Evolutionary conservation across 2,797 vertebrate species (phyloP).

Genomic region (Tenualosa thibaudeaui): DNA sequence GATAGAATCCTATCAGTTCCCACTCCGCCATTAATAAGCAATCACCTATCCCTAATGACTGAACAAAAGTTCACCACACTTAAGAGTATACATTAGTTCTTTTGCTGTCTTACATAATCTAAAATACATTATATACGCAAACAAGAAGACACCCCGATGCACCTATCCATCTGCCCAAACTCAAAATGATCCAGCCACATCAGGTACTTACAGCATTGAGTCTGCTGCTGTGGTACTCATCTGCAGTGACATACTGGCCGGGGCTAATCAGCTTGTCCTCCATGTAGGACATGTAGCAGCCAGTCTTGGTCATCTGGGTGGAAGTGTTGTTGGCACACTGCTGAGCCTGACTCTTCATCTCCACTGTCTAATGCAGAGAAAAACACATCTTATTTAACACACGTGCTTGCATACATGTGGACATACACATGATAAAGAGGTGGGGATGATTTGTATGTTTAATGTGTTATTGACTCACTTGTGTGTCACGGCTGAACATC

Average conservation of each 20-base stretch:
- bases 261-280: constrained; percentile 82
- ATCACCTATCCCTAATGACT: no score
- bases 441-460: background rate
- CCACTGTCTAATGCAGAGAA: constrained; percentile 62
- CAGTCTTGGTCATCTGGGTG: constrained; percentile 88
- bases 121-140: background rate
- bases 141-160: background rate
- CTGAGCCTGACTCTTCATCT: constrained; percentile 70
- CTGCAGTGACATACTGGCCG: constrained; percentile 80
- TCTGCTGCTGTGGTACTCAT: constrained; percentile 73
- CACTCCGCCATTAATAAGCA: no score
- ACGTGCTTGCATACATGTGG: background rate
- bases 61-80: no score
- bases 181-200: constrained; percentile 2
- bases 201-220: constrained; percentile 80
- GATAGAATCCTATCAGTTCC: no score
- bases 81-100: no score
- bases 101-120: no score
- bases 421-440: background rate
- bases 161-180: background rate
- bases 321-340: constrained; percentile 78
- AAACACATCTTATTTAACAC: constrained; percentile 39
- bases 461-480: constrained; percentile 70
- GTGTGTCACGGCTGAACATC: constrained; percentile 79
- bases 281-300: constrained; percentile 82